Percentiles rank a stretch among this genome's conserved stretches.
Evolutionary conservation across 2,797 vertebrate species (phyloP).

Genomic region (Galaxias olidus): DNA sequence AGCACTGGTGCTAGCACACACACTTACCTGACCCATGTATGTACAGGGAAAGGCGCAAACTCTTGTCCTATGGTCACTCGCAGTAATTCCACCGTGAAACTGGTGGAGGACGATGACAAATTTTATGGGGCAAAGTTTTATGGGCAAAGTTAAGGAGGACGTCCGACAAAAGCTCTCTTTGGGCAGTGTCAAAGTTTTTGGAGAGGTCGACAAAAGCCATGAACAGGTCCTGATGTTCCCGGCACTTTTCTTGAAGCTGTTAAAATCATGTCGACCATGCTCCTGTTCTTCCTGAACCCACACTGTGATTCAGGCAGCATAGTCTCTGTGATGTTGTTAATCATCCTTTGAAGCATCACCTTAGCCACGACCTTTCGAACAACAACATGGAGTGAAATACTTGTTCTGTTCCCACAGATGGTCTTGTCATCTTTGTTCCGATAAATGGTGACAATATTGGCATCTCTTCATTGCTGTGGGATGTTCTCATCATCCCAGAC

Average conservation of each 20-base stretch:
- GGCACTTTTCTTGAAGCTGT: conserved; percentile 19
- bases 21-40: conserved; percentile 13
- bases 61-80: conserved; percentile 21
- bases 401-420: not conserved
- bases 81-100: conserved; percentile 20
- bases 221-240: conserved; percentile 13
- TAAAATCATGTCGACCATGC: conserved; percentile 13
- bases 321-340: conserved; percentile 7
- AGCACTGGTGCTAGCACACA: conserved; percentile 25
- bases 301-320: conserved; percentile 9
- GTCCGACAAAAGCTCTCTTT: conserved; percentile 16
- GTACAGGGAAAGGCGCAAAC: conserved; percentile 1
- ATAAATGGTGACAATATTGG: conserved; percentile 7
- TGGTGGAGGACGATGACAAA: conserved; percentile 18
- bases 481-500: not conserved
- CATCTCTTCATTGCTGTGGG: conserved; percentile 9
- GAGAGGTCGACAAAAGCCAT: conserved; percentile 18
- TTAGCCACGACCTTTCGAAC: conserved; percentile 11
- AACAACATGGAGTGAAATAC: conserved; percentile 6
- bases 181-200: conserved; percentile 5
- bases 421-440: conserved; percentile 5
- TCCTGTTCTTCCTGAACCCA: conserved; percentile 19
- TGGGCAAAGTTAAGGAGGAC: conserved; percentile 15
- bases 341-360: conserved; percentile 13
- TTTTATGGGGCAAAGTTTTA: conserved; percentile 17